These are phyloP conservation scores for Cantharis nigra DNA, from an alignment of 2,888 invertebrate genomes.

Conservation along the genomic window DNA sequence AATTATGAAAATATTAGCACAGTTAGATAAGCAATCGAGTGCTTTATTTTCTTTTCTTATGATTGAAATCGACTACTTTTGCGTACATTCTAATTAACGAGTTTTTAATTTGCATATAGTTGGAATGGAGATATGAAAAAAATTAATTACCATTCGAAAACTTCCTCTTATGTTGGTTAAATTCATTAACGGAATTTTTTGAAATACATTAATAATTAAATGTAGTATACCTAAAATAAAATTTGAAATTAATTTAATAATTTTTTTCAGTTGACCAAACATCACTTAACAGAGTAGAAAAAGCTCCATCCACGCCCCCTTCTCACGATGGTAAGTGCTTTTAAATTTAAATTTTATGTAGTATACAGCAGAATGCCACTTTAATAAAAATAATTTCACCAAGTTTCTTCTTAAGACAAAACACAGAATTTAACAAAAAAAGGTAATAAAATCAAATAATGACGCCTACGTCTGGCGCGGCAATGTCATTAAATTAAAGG, in stretches of 20 bases:
- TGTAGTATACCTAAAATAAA: not conserved
- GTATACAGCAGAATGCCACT: not conserved
- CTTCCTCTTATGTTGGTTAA: conserved; percentile 1
- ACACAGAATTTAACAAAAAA: conserved; percentile 13
- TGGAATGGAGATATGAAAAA: not conserved
- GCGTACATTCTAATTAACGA: not conserved
- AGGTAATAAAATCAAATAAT: conserved; percentile 39
- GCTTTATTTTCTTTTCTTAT: not conserved
- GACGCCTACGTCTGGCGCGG: conserved; percentile 35
- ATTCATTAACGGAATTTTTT: not conserved
- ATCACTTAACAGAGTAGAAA: conserved; percentile 66
- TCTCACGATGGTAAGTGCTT: conserved; percentile 68
- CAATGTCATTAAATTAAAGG: conserved; percentile 38
- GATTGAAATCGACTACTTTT: not conserved
- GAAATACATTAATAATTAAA: conserved; percentile 10
- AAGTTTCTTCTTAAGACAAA: not conserved
- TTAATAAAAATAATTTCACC: not conserved
- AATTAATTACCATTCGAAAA: conserved; percentile 11
- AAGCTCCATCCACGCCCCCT: conserved; percentile 78
- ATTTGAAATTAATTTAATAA: conserved; percentile 8
- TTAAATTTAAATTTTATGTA: not conserved
- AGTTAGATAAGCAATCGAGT: not conserved
- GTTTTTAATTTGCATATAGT: not conserved
- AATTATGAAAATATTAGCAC: not conserved
- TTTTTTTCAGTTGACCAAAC: conserved; percentile 59